A percentile compares a stretch with the other conserved stretches of the same genome.
Evolutionary conservation across 1,140 invertebrate genomes (phyloP).

Genomic region (Calliphora vicina): DNA sequence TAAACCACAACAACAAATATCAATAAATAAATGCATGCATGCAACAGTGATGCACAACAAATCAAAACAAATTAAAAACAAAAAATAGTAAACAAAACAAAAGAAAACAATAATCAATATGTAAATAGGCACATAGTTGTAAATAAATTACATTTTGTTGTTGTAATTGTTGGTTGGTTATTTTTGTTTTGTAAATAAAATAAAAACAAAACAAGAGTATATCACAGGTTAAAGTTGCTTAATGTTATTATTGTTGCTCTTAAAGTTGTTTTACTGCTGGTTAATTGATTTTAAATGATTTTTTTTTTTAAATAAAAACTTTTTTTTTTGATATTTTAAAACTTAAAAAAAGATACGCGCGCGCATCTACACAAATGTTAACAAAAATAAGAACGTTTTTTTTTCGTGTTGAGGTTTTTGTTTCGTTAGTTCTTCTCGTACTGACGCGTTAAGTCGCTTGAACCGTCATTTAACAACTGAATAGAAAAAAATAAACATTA

Average conservation of each 20-base stretch:
- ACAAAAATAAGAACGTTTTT: neutral
- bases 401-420: neutral
- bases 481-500: conserved; percentile 2
- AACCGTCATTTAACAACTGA: conserved; percentile 28
- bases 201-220: too few relatives aligned
- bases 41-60: neutral
- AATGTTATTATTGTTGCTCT: neutral
- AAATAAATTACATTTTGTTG: neutral
- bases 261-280: neutral
- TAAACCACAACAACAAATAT: neutral
- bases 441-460: conserved; percentile 26
- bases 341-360: neutral
- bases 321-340: neutral
- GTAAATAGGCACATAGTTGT: too few relatives aligned
- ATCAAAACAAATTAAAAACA: neutral
- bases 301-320: neutral
- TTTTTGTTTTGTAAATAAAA: neutral
- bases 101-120: neutral
- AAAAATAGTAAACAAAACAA: neutral
- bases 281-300: neutral
- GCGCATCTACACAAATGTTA: neutral
- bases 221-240: neutral
- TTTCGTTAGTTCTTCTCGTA: neutral
- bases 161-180: neutral
- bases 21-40: neutral